Evolutionary conservation across 2,888 invertebrate species (phyloP), one percentile per base, ranked within the genome.

Genomic region (Nephrocerus scutellatus): DNA sequence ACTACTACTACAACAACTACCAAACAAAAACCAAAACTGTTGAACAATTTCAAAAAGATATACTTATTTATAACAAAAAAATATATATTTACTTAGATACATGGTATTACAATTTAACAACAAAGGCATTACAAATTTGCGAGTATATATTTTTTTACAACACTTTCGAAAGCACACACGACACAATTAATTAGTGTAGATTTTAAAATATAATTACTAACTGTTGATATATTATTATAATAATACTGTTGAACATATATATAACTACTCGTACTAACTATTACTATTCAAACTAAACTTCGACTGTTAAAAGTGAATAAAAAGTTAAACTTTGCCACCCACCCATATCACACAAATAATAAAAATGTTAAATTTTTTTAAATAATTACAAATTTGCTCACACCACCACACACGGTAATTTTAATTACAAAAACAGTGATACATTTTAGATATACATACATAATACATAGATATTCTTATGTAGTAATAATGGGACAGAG

Each of bases 401-500:
- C 8, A 13, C 12, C n/a, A n/a, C 4, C 4, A 30, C 16, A 16
- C 12, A 13, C 14, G 6, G n/a, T 26, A 26, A 10, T 30, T 19
- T 16, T 22, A 28, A 18, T 29, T 6, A 15, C 8, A 5, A 16
- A 9, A 30, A 30, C 36, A 36, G 36, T 29, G 28, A 10, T 36
- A 35, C 22, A 23, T 18, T 36, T 10, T 29, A 28, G 22, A n/a
- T n/a, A n/a, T n/a, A n/a, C n/a, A n/a, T n/a, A n/a, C n/a, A n/a
- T n/a, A n/a, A n/a, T n/a, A n/a, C n/a, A n/a, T n/a, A n/a, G n/a
- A n/a, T n/a, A n/a, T n/a, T n/a, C n/a, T n/a, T n/a, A n/a, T n/a
- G n/a, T n/a, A n/a, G n/a, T n/a, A 30, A 30, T 30, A 14, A 30
- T 36, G 30, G 36, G 28, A 36, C 30, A 36, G 30, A 30, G 36